Evolutionary conservation across 2,797 vertebrate species (phyloP), one percentile per base, ranked within the genome.

Genomic region (Gymnocypris eckloni): DNA sequence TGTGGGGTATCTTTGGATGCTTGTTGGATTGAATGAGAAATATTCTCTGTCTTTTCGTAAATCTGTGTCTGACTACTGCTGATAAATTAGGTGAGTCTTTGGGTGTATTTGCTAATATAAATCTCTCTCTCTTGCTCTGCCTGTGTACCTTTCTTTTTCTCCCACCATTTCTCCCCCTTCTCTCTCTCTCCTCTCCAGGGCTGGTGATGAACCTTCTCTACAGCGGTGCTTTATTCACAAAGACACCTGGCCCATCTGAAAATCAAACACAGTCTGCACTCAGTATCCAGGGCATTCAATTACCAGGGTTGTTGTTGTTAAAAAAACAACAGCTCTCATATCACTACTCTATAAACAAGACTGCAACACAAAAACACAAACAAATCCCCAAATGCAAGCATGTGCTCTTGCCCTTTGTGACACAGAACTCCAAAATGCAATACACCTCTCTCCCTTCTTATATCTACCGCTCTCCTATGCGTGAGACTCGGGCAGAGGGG

Each of bases 251-350:
- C 78, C 75, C 81, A 88, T 91, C 86, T 84, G 84, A 88, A 88
- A 88, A 88, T 85, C 87, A 89, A 90, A 89, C 90, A 88, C 76
- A 81, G 85, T 66, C 48, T 83, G 72, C 87, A 78, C 81, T 89
- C 82, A 76, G 79, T 78, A 86, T 66, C 87, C 89, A 88, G 77
- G 75, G 37, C 83, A 80, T 85, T 90, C 82, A 86, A 61, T 85
- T 89, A 86, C 88, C 54, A 69, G 64, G 10, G 48, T 52, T 83
- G 56, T 71, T 78, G 37, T 71, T 77, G 41, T 82, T 87, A 77
- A 41, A 48, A 82, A 81, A 66, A 52, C 79, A 79, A 48, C 81
- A 71, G 67, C 85, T 72, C 61, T 52, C 43, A 28, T 64, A 79
- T 50, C 45, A 37, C 67, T 77, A 76, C 78, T 66, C 87, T 28